Conservation (phyloP, 2,888 invertebrate genomes). For the Chesias legatella region DNA sequence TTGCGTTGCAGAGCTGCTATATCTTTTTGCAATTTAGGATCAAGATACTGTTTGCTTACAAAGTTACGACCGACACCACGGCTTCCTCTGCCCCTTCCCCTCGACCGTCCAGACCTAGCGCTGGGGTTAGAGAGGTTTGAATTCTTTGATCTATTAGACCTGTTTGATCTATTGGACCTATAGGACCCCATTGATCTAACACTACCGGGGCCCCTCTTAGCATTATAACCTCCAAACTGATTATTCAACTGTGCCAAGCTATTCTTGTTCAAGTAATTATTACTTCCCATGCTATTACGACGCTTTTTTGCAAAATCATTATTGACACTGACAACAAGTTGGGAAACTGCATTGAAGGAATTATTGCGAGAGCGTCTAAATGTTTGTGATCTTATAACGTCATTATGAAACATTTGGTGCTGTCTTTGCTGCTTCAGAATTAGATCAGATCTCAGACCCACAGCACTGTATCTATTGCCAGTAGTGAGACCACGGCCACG, state of each 20-base stretch:
- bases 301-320: constrained; percentile 67
- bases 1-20: constrained; percentile 72
- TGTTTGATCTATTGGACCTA: constrained; percentile 51
- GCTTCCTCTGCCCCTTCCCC: constrained; percentile 59
- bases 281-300: constrained; percentile 65
- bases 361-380: constrained; percentile 71
- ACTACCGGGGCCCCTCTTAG: constrained; percentile 64
- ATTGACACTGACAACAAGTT: constrained; percentile 69
- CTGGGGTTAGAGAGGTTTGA: constrained; percentile 54
- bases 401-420: constrained; percentile 48
- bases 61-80: constrained; percentile 57
- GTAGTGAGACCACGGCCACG: constrained; percentile 62
- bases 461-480: constrained; percentile 59
- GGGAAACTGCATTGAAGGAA: constrained; percentile 59
- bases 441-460: constrained; percentile 72
- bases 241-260: constrained; percentile 64
- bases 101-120: constrained; percentile 45
- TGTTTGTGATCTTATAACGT: constrained; percentile 66
- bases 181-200: constrained; percentile 68
- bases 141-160: constrained; percentile 51
- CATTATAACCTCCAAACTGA: constrained; percentile 57
- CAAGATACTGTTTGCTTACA: constrained; percentile 61
- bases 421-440: constrained; percentile 62
- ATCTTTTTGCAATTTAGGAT: constrained; percentile 67
- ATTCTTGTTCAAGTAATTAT: constrained; percentile 61